Evolutionary conservation across 2,888 invertebrate species (phyloP).

Genomic region (Drymonia ruficornis): DNA sequence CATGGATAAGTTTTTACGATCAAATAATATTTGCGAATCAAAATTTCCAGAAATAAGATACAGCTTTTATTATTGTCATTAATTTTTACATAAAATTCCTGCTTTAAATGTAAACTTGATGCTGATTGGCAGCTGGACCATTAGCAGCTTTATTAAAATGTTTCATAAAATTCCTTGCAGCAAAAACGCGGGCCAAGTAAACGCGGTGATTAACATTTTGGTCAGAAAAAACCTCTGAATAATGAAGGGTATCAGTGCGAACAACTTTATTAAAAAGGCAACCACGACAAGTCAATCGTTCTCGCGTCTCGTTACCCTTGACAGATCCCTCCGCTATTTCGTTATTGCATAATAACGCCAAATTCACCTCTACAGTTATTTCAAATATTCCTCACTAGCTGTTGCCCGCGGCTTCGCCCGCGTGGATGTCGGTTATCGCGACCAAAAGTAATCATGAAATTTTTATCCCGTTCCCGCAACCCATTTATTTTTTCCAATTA

Average conservation of each 20-base stretch:
- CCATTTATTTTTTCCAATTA: too few relatives aligned
- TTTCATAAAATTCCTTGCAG: conserved; percentile 57
- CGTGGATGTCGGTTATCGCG: too few relatives aligned
- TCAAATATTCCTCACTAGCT: conserved; percentile 49
- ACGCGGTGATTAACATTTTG: conserved; percentile 72
- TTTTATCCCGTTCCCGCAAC: too few relatives aligned
- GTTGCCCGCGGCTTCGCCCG: too few relatives aligned
- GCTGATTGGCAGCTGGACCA: conserved; percentile 60
- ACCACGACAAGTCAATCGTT: conserved; percentile 61
- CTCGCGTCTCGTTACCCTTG: conserved; percentile 64
- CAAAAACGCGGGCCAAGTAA: conserved; percentile 59
- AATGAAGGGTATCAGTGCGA: conserved; percentile 70
- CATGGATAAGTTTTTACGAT: conserved; percentile 54
- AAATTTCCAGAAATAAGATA: conserved; percentile 39
- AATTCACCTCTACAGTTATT: conserved; percentile 42
- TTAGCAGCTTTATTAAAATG: conserved; percentile 68
- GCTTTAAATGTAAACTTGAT: conserved; percentile 50
- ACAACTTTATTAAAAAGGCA: conserved; percentile 74
- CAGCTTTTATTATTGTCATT: conserved; percentile 54
- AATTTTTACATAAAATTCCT: conserved; percentile 41
- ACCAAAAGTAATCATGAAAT: too few relatives aligned
- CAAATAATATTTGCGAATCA: conserved; percentile 45
- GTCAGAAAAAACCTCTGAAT: conserved; percentile 61
- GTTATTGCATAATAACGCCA: conserved; percentile 49
- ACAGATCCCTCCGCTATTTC: conserved; percentile 49